Evolutionary conservation across 2,888 invertebrate genomes (phyloP).

Genomic region (Eremobia ochroleuca): DNA sequence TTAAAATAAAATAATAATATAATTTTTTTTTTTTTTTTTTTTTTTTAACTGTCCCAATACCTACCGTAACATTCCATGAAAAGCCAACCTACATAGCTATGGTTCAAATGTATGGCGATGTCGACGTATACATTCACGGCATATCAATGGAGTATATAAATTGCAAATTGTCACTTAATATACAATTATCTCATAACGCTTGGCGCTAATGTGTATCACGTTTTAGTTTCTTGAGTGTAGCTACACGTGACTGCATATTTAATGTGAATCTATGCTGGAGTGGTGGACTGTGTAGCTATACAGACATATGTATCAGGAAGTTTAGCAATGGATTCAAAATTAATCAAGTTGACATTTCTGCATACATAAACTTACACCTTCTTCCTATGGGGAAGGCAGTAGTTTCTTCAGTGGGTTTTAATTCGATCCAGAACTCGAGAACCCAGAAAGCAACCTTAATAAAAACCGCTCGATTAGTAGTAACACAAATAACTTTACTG

Average conservation of each 20-base stretch:
- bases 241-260: constrained; percentile 55
- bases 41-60: neutral
- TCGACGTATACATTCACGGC: constrained; percentile 29
- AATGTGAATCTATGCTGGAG: constrained; percentile 1
- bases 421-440: neutral
- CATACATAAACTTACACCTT: neutral
- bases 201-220: constrained; percentile 65
- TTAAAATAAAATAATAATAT: too few species aligned
- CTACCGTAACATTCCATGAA: constrained; percentile 37
- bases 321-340: neutral
- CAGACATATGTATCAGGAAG: neutral
- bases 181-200: constrained; percentile 58
- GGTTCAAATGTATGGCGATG: constrained; percentile 13
- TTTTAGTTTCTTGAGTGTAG: constrained; percentile 49
- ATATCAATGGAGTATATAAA: constrained; percentile 64
- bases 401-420: neutral
- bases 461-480: too few species aligned
- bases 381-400: neutral
- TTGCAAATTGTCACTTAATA: constrained; percentile 67
- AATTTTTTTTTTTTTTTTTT: too few species aligned
- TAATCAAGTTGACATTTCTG: neutral
- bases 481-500: too few species aligned
- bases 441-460: too few species aligned
- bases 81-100: neutral
- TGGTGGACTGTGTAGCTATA: neutral